These are phyloP conservation scores for Poecile montanus DNA, from an alignment of 2,797 vertebrate genomes.

Conservation along the genomic window DNA sequence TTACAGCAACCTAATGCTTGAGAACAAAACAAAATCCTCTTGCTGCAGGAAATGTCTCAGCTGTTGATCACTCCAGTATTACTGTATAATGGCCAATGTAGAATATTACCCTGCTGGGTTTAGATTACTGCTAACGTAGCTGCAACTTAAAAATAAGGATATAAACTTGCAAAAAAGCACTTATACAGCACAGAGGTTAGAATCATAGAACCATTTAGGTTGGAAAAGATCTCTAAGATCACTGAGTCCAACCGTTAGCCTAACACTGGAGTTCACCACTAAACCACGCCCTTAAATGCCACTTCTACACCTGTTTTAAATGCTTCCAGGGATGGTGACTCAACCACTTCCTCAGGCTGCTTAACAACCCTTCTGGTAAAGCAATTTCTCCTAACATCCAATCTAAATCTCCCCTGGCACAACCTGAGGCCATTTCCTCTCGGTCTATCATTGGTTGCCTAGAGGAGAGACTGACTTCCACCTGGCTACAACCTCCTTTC, in stretches of 20 bases:
- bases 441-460: accelerated
- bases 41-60: neutral
- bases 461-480: neutral
- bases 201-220: neutral
- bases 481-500: neutral
- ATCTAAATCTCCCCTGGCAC: neutral
- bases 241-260: neutral
- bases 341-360: neutral
- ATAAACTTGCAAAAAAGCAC: neutral
- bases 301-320: neutral
- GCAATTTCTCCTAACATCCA: neutral
- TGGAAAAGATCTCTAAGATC: neutral
- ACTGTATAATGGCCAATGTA: neutral
- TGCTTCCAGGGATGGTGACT: neutral
- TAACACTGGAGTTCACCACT: neutral
- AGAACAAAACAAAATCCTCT: neutral
- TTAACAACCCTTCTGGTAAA: neutral
- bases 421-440: neutral
- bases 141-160: neutral
- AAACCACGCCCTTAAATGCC: neutral
- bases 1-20: neutral
- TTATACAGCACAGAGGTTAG: neutral
- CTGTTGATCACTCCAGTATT: neutral
- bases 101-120: neutral
- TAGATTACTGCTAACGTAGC: neutral